Percentiles rank a stretch among this genome's conserved stretches.
phyloP scores from a whole-genome alignment of 2,888 invertebrate genomes.

The Cactoblastis cactorum region DNA sequence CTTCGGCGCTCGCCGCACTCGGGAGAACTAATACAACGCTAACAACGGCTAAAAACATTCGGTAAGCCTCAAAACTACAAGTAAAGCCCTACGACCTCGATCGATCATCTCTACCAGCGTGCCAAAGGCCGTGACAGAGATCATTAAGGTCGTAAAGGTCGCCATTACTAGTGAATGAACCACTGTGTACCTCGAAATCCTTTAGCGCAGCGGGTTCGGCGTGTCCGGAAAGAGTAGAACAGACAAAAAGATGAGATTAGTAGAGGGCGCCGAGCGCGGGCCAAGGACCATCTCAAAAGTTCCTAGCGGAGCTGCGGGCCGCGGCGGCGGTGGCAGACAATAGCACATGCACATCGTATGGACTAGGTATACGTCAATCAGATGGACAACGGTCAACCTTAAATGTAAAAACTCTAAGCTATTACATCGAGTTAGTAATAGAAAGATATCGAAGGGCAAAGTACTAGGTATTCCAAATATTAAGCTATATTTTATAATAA shows the following conservation, averaged over 20 bases:
- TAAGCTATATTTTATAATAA: slow-evolving; percentile 49
- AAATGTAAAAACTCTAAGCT: slow-evolving; percentile 61
- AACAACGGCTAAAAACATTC: slow-evolving; percentile 80
- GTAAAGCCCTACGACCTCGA: slow-evolving; percentile 79
- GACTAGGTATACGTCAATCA: slow-evolving; percentile 47
- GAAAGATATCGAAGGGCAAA: slow-evolving; percentile 55
- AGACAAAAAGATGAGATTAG: slow-evolving; percentile 84
- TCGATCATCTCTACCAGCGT: slow-evolving; percentile 67
- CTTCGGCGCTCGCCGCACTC: slow-evolving; percentile 76
- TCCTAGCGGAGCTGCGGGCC: slow-evolving; percentile 78
- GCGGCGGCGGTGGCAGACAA: slow-evolving; percentile 49
- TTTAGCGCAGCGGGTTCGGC: slow-evolving; percentile 84
- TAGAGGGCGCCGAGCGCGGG: slow-evolving; percentile 75
- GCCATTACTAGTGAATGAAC: slow-evolving; percentile 76
- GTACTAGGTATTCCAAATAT: slow-evolving; percentile 46
- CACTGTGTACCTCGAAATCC: slow-evolving; percentile 91
- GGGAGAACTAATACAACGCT: slow-evolving; percentile 77
- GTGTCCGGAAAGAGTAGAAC: slow-evolving; percentile 85
- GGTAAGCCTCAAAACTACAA: slow-evolving; percentile 80
- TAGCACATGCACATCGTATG: slow-evolving; percentile 67
- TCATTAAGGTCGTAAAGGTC: slow-evolving; percentile 55
- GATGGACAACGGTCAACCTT: slow-evolving; percentile 61
- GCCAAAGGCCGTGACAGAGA: slow-evolving; percentile 62
- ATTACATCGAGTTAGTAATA: slow-evolving; percentile 70
- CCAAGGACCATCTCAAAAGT: slow-evolving; percentile 97